These are phyloP conservation scores for Sminthurides aquaticus DNA, from an alignment of 2,888 invertebrate genomes.

Conservation along the genomic window DNA sequence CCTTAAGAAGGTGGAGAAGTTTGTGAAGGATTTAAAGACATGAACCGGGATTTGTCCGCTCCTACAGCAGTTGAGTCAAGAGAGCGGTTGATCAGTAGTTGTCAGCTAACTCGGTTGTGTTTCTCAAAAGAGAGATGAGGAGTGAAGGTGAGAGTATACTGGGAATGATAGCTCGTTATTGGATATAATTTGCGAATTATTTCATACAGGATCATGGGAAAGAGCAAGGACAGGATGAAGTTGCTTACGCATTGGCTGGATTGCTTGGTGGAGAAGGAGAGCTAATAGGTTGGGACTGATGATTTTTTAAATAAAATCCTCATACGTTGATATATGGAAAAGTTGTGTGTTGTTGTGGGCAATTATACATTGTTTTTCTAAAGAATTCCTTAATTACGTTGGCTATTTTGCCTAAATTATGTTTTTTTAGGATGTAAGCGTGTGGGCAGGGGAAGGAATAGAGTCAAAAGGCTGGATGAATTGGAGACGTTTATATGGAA, in stretches of 20 bases:
- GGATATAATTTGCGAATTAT: background rate
- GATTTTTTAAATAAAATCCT: background rate
- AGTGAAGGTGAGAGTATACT: background rate
- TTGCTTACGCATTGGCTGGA: too few species aligned
- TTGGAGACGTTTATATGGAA: background rate
- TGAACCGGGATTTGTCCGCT: too few species aligned
- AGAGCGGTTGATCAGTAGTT: too few species aligned
- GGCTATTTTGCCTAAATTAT: too few species aligned
- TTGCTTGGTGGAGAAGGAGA: too few species aligned
- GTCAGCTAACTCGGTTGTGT: background rate
- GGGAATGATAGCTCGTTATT: background rate
- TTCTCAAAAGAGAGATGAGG: background rate
- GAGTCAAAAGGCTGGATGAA: background rate
- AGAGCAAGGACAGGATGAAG: background rate
- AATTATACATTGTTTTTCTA: background rate
- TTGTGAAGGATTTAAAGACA: too few species aligned
- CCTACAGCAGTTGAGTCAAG: too few species aligned
- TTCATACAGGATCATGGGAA: background rate
- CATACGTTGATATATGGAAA: too few species aligned
- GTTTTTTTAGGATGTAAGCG: background rate
- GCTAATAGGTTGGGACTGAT: too few species aligned
- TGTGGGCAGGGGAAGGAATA: background rate
- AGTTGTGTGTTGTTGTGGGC: too few species aligned
- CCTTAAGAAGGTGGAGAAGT: background rate
- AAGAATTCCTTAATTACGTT: background rate